These are phyloP conservation scores for Capitulum mitella DNA, from an alignment of 2,888 invertebrate species.

Conservation along the genomic window DNA sequence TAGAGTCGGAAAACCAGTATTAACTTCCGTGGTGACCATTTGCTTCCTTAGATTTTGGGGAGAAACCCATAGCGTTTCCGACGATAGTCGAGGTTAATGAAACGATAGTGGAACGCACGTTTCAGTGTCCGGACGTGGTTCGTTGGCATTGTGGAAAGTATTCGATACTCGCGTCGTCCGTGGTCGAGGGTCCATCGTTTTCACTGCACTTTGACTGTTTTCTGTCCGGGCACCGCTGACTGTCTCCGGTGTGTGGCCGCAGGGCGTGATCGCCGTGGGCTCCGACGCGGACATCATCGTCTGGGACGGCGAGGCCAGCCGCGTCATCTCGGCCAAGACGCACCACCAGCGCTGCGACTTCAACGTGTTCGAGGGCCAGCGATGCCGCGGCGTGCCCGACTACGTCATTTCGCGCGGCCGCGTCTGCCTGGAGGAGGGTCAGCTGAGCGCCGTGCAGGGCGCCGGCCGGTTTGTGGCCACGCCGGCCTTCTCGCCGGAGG, in stretches of 20 bases:
- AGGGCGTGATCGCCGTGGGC: slow-evolving; percentile 81
- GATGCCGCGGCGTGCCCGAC: slow-evolving; percentile 83
- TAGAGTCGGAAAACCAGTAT: not conserved
- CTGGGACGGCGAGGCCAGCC: slow-evolving; percentile 82
- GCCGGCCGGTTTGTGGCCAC: slow-evolving; percentile 79
- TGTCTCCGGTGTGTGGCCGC: slow-evolving; percentile 8
- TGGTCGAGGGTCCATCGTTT: no score
- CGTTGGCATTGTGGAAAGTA: no score
- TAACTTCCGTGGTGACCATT: no score
- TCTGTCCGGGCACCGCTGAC: no score
- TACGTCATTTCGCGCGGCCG: slow-evolving; percentile 86
- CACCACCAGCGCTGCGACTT: slow-evolving; percentile 92
- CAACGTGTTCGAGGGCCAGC: slow-evolving; percentile 96
- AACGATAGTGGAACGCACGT: no score
- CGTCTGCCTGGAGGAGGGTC: slow-evolving; percentile 86
- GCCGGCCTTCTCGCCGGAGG: slow-evolving; percentile 62
- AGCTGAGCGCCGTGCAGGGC: slow-evolving; percentile 82
- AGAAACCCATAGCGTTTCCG: not conserved
- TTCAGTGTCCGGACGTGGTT: no score
- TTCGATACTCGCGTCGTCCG: no score
- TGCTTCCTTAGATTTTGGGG: not conserved
- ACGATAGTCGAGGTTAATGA: not conserved
- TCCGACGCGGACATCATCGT: slow-evolving; percentile 96
- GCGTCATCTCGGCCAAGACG: slow-evolving; percentile 80
- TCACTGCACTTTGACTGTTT: no score